Conservation (phyloP, 2,113 vertebrate species). For the Brachypodius melanocephalos region DNA sequence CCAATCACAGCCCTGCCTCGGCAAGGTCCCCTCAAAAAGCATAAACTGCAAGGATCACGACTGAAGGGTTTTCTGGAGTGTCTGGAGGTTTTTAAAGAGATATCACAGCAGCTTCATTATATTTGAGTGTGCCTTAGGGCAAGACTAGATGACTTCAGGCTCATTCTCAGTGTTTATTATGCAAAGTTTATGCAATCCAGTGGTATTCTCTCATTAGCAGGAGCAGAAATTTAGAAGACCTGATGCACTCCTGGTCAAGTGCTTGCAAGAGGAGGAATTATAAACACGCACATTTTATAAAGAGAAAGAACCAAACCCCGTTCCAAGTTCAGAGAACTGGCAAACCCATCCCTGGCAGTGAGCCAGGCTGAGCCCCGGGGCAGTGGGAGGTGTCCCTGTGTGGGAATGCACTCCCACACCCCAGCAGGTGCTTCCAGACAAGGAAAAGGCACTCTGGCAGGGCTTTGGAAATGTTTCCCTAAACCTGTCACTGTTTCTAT, state of each 20-base stretch:
- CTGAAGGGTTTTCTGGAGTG: background rate
- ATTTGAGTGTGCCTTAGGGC: background rate
- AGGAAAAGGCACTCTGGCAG: too few relatives aligned
- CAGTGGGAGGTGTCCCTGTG: too few relatives aligned
- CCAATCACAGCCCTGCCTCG: background rate
- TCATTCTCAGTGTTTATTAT: background rate
- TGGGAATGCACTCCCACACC: too few relatives aligned
- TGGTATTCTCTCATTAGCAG: fast-evolving
- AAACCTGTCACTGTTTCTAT: too few relatives aligned
- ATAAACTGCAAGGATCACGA: fast-evolving
- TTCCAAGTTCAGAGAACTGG: background rate
- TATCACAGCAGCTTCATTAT: background rate
- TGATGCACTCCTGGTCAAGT: background rate
- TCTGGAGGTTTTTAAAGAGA: background rate
- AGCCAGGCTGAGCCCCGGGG: too few relatives aligned
- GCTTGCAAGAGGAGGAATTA: background rate
- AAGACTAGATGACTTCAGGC: background rate
- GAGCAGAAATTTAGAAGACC: background rate
- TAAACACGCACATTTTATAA: background rate
- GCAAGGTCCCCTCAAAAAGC: too few relatives aligned
- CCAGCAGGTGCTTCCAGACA: too few relatives aligned
- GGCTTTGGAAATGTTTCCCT: too few relatives aligned
- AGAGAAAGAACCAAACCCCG: too few relatives aligned
- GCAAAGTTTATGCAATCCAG: background rate
- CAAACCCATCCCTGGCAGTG: background rate